A percentile compares a stretch with the other conserved stretches of the same genome.
Evolutionary conservation across 2,113 vertebrate genomes (phyloP).

Genomic region (Morone chrysops): DNA sequence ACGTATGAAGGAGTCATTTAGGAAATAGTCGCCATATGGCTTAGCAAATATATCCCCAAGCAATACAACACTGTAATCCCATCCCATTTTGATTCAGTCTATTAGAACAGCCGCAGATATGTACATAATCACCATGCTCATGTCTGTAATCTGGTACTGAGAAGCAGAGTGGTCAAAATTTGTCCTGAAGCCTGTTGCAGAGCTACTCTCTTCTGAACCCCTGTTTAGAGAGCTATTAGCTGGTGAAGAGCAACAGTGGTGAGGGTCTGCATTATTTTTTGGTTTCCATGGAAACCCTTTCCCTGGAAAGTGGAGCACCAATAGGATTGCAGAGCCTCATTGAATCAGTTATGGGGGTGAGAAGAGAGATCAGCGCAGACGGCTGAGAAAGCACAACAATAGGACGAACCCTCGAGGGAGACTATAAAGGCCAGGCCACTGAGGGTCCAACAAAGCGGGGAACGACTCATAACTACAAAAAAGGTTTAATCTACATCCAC

Average conservation of each 20-base stretch:
- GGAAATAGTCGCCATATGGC: constrained; percentile 52
- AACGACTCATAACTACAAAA: constrained; percentile 53
- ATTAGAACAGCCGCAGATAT: constrained; percentile 36
- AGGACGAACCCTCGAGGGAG: constrained; percentile 67
- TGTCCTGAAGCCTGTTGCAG: constrained; percentile 69
- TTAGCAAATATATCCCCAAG: constrained; percentile 27
- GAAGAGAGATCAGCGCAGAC: constrained; percentile 66
- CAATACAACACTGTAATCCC: constrained; percentile 32
- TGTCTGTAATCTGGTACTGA: constrained; percentile 26
- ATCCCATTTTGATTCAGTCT: constrained; percentile 41
- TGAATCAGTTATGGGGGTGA: constrained; percentile 76
- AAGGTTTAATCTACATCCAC: constrained; percentile 71
- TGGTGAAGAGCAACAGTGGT: constrained; percentile 68
- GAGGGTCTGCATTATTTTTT: constrained; percentile 79
- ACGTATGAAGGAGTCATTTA: constrained; percentile 32
- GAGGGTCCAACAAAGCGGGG: constrained; percentile 62
- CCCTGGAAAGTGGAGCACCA: constrained; percentile 79
- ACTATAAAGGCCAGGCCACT: constrained; percentile 70
- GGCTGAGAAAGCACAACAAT: constrained; percentile 79
- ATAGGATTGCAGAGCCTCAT: constrained; percentile 68
- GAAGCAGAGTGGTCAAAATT: constrained; percentile 44
- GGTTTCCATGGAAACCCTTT: constrained; percentile 83
- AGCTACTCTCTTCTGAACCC: constrained; percentile 51
- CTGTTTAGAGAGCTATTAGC: constrained; percentile 77
- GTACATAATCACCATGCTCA: constrained; percentile 17